These are phyloP conservation scores for Engystomops pustulosus DNA, from an alignment of 2,113 vertebrate genomes.

Conservation along the genomic window DNA sequence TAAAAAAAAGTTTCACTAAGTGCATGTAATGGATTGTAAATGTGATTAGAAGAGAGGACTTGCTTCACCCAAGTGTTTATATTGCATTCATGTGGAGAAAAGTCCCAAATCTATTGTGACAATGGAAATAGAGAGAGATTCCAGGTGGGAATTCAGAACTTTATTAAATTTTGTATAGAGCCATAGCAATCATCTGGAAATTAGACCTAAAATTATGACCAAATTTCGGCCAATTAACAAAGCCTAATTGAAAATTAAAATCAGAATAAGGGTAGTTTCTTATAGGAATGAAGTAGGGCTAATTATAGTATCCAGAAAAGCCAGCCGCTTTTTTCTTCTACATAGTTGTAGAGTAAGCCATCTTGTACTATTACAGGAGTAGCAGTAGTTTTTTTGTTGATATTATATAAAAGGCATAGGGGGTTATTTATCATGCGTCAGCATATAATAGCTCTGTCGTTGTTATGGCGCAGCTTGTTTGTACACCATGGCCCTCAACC, in stretches of 20 bases:
- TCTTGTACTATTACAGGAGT: too few relatives aligned
- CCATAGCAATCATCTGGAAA: not conserved
- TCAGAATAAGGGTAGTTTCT: not conserved
- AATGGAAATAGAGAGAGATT: conserved; percentile 51
- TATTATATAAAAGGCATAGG: too few relatives aligned
- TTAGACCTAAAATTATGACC: not conserved
- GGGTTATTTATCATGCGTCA: too few relatives aligned
- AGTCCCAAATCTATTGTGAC: conserved; percentile 52
- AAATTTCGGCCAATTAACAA: not conserved
- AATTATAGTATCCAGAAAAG: not conserved
- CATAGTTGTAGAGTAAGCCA: too few relatives aligned
- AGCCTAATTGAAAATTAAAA: not conserved
- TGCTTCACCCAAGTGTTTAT: conserved; percentile 58
- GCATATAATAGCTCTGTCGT: too few relatives aligned
- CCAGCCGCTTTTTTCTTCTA: not conserved
- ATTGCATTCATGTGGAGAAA: conserved; percentile 51
- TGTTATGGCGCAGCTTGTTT: too few relatives aligned
- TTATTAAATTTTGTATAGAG: conserved; percentile 22
- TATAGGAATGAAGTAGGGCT: not conserved
- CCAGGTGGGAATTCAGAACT: conserved; percentile 50
- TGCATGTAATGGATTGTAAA: conserved; percentile 60
- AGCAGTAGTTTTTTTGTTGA: too few relatives aligned
- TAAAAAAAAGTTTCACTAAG: conserved; percentile 60
- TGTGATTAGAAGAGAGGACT: conserved; percentile 59
- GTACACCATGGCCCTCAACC: too few relatives aligned